Base-by-base conservation (phyloP, 1,140 invertebrate species). In the Globodera rostochiensis region DNA sequence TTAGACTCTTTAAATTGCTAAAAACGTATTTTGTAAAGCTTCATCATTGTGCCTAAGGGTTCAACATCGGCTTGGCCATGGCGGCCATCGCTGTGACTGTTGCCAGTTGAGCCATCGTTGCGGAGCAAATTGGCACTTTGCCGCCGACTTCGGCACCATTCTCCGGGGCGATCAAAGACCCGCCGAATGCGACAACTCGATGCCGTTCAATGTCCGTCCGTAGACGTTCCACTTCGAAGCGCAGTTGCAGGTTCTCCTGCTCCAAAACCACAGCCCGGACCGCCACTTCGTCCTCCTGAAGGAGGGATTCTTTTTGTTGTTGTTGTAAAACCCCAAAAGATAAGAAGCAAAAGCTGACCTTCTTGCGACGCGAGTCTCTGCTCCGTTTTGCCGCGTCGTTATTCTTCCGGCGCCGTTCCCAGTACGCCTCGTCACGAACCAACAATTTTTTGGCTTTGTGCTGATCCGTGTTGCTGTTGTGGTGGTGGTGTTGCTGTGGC, bases 381-480 rank as follows among this genome's bases (percentile, higher is more conserved):
- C 95, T 97, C 78, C 95, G 92, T 90, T 98, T 98, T 1, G 96
- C 96, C 0, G 96, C 96, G 84, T 94, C 95, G 90, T 98, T 98
- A 89, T 98, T 98, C 89, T 96, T 96, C 79, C 94, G 93, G 11
- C 96, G 91, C 80, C 95, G 92, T 87, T 96, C 95, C 91, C 93
- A 94, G 88, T 98, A 98, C 0, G 93, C 93, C 0, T 93, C 93
- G 87, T 96, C 95, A 88, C 95, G 95, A 13, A 86, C 82, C 25
- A 86, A 46, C 73, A 79, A 79, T 70, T 86, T 87, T 50, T 78
- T 78, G 49, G 11, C 7, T 78, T 21, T 45, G 13, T 46, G n/a
- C 60, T 74, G 15, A 46, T 46, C 50, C 11, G 13, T 49, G 45
- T 15, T 25, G 13, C 49, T 47, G 73, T 57, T 75, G 19, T 25